Percentiles rank a stretch among this genome's conserved stretches.
Evolutionary conservation across 1,140 invertebrate species (phyloP).

Genomic region (Scaptomyza graminum): DNA sequence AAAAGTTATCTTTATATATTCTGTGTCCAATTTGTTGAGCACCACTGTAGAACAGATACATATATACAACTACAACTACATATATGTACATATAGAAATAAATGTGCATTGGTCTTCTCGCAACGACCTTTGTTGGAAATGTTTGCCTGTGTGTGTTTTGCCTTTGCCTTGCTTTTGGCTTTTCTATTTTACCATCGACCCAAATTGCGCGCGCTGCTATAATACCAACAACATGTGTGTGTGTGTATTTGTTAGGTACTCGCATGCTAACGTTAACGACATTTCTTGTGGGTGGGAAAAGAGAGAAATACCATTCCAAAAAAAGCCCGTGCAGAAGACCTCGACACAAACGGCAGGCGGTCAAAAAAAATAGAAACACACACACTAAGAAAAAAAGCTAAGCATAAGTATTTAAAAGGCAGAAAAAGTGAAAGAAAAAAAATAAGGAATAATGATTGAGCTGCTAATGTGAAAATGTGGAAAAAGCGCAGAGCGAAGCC

Average conservation of each 20-base stretch:
- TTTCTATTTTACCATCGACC: slow-evolving; percentile 82
- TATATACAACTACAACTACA: slow-evolving; percentile 3
- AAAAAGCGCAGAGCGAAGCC: slow-evolving; percentile 21
- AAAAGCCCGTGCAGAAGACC: slow-evolving; percentile 54
- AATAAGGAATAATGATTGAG: slow-evolving; percentile 44
- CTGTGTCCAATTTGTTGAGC: neutral
- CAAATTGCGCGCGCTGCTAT: slow-evolving; percentile 73
- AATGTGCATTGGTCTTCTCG: slow-evolving; percentile 72
- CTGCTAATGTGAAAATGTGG: slow-evolving; percentile 35
- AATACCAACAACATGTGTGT: slow-evolving; percentile 59
- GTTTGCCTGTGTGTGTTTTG: slow-evolving; percentile 25
- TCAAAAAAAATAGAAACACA: slow-evolving; percentile 43
- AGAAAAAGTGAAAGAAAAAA: neutral
- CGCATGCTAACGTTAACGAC: slow-evolving; percentile 79
- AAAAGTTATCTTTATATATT: neutral
- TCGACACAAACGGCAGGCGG: slow-evolving; percentile 78
- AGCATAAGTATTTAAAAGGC: slow-evolving; percentile 45
- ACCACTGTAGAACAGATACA: slow-evolving; percentile 8
- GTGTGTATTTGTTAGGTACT: slow-evolving; percentile 37
- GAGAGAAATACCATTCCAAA: slow-evolving; percentile 19
- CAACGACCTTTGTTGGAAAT: slow-evolving; percentile 77
- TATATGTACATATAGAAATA: slow-evolving; percentile 49
- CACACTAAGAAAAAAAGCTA: slow-evolving; percentile 13
- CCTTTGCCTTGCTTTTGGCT: slow-evolving; percentile 74
- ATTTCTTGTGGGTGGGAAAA: slow-evolving; percentile 53